Evolutionary conservation across 2,113 vertebrate genomes (phyloP), one percentile per base, ranked within the genome.

Genomic region (Mohoua ochrocephala): DNA sequence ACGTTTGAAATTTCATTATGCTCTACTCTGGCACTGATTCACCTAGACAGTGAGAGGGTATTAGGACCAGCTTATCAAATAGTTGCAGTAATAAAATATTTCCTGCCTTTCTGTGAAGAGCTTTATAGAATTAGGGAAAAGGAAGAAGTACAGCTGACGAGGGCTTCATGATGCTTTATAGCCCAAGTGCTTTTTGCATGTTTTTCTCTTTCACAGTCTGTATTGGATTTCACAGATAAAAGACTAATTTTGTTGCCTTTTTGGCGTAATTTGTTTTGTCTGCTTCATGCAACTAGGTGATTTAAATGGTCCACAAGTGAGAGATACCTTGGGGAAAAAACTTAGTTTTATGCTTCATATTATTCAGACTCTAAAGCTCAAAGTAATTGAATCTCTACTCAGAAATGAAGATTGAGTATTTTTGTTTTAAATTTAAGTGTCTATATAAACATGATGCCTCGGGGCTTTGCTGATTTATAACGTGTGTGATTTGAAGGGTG

Each of bases 351-450:
- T 96, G 89, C 90, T 85, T 92, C 84, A 19, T 97, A 97, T 97
- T 97, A 96, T 94, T 97, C 97, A 94, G 96, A 91, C 91, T 95
- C 89, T 93, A 97, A 96, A 97, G 92, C 97, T 97, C 94, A 81
- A 87, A 97, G 97, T 97, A 97, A 97, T 97, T 97, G 97, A 97
- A 97, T 97, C 95, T 93, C 95, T 89, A 92, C 94, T 97, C 95
- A 95, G 95, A 97, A 97, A 97, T 70, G 53, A 97, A 97, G 97
- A 98, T 93, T 86, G 96, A 97, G 97, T 96, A 96, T 96, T 98
- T 97, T 97, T 97, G 96, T 97, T 97, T 97, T 95, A 97, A 96
- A 97, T 98, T 97, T 97, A 97, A 98, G 96, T 97, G 95, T 97
- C 93, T 97, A 97, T 96, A 97, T 96, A 97, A 97, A 97, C 97